These are phyloP conservation scores for Dusona sp. DNA, from an alignment of 2,888 invertebrate species.

Conservation along the genomic window DNA sequence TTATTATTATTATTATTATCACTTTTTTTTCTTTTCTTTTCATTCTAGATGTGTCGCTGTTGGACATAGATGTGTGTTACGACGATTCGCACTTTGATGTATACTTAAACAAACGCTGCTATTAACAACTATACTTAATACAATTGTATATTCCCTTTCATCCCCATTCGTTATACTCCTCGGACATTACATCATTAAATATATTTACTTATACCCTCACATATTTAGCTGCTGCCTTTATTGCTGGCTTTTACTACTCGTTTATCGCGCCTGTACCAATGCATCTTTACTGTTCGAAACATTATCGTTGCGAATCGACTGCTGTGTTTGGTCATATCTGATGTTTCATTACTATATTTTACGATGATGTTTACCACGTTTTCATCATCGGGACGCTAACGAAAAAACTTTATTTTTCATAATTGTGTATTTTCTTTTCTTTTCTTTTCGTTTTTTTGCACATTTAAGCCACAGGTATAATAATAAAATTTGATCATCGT, in stretches of 20 bases:
- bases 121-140: constrained; percentile 18
- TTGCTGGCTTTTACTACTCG: constrained; percentile 50
- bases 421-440: background rate
- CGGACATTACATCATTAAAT: background rate
- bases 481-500: too few species aligned
- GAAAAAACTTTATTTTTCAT: background rate
- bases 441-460: background rate
- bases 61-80: constrained; percentile 64
- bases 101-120: constrained; percentile 17
- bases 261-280: constrained; percentile 53
- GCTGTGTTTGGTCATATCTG: constrained; percentile 17
- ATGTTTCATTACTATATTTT: constrained; percentile 27
- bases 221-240: constrained; percentile 42
- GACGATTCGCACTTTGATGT: constrained; percentile 58
- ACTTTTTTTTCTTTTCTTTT: constrained; percentile 5
- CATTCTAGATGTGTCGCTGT: constrained; percentile 60
- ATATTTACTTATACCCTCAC: constrained; percentile 56
- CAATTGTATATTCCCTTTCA: constrained; percentile 7
- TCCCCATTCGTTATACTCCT: background rate
- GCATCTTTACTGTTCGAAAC: constrained; percentile 38
- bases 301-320: constrained; percentile 20
- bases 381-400: background rate
- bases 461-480: background rate
- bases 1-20: too few species aligned
- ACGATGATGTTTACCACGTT: background rate